These are phyloP conservation scores for Phoeniculus purpureus DNA, from an alignment of 2,797 vertebrate genomes.

Conservation along the genomic window DNA sequence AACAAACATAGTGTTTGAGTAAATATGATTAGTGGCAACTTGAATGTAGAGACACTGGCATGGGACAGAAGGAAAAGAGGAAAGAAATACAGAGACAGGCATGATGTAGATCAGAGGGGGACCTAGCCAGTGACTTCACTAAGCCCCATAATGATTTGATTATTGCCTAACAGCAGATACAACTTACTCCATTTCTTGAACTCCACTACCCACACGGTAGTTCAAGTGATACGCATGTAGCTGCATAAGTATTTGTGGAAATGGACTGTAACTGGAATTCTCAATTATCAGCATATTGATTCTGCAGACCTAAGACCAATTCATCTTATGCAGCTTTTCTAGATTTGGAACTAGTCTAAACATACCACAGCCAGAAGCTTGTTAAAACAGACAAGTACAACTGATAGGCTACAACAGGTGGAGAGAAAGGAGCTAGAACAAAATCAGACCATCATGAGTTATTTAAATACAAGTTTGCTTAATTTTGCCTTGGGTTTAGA, in stretches of 20 bases:
- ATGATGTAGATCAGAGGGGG: accelerated
- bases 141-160: not conserved
- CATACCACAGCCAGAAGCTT: not conserved
- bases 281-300: not conserved
- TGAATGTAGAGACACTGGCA: accelerated
- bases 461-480: not conserved
- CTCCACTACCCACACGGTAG: not conserved
- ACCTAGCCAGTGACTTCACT: not conserved
- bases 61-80: not conserved
- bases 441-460: not conserved
- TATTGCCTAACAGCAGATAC: not conserved
- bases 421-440: not conserved
- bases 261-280: not conserved
- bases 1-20: not conserved
- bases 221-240: not conserved
- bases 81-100: not conserved
- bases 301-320: not conserved
- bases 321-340: not conserved
- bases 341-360: not conserved
- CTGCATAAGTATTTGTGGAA: not conserved
- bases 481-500: not conserved
- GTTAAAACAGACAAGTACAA: not conserved
- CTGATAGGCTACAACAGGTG: not conserved
- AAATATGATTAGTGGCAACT: not conserved
- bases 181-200: not conserved